A percentile compares a stretch with the other conserved stretches of the same genome.
Evolutionary conservation across 1,140 invertebrate species (phyloP).

Genomic region (Platorchestia sp.): DNA sequence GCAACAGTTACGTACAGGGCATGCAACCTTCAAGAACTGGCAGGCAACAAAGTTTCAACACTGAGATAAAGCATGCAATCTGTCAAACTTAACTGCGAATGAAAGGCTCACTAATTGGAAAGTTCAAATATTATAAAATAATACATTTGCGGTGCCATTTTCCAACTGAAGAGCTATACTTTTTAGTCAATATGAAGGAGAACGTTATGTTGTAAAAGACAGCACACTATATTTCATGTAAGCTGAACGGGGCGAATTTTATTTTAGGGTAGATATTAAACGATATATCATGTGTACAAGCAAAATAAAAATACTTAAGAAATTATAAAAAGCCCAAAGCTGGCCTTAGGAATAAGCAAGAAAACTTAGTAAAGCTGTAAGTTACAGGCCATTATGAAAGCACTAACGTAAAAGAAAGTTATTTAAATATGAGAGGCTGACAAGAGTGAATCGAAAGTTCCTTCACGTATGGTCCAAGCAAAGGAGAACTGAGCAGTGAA

Average conservation of each 20-base stretch:
- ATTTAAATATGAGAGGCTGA: neutral
- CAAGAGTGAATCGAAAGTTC: neutral
- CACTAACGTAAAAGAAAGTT: neutral
- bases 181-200: neutral
- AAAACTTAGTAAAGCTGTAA: neutral
- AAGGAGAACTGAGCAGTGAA: neutral
- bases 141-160: neutral
- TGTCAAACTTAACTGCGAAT: neutral
- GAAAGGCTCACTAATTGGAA: neutral
- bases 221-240: neutral
- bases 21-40: neutral
- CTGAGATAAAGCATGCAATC: neutral
- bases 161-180: neutral
- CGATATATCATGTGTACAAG: neutral
- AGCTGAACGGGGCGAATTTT: neutral
- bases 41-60: neutral
- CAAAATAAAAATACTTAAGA: neutral
- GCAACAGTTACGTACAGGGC: neutral
- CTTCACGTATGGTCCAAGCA: neutral
- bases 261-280: neutral
- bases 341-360: neutral
- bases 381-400: neutral
- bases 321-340: neutral
- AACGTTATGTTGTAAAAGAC: no score
- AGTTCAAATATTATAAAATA: neutral